Conservation (phyloP, 1,140 invertebrate genomes). For the Diorhabda sublineata region DNA sequence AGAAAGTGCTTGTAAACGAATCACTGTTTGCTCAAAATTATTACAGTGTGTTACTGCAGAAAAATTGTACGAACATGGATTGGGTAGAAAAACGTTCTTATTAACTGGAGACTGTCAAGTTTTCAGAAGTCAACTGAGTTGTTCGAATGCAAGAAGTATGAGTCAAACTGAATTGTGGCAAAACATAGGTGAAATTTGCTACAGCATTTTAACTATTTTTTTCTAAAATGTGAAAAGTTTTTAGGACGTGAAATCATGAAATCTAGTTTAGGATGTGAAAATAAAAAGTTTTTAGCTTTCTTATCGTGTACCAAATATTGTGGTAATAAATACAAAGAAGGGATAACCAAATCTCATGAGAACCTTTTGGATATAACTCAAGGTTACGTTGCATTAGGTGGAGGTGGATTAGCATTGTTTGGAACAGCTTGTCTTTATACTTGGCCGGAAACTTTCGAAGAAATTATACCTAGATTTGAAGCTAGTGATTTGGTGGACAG, state of each 20-base stretch:
- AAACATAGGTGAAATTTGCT: constrained; percentile 60
- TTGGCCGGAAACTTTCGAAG: constrained; percentile 73
- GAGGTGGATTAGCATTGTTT: constrained; percentile 85
- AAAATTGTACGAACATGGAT: constrained; percentile 77
- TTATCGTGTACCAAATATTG: constrained; percentile 72
- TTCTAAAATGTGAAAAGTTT: not conserved
- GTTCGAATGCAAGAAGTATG: constrained; percentile 67
- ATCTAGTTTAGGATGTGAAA: constrained; percentile 55
- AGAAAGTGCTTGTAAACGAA: constrained; percentile 71
- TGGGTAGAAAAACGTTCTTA: constrained; percentile 77
- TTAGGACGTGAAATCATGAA: constrained; percentile 64
- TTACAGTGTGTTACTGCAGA: constrained; percentile 85
- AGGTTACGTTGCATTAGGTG: constrained; percentile 83
- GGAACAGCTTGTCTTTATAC: constrained; percentile 87
- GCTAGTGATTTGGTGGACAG: constrained; percentile 56
- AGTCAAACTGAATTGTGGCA: constrained; percentile 80
- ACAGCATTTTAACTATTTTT: too few relatives aligned
- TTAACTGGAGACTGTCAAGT: constrained; percentile 66
- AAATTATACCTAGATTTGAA: constrained; percentile 60
- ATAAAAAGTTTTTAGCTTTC: constrained; percentile 84
- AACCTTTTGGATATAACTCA: constrained; percentile 71
- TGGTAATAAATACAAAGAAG: constrained; percentile 50
- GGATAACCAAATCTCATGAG: constrained; percentile 62
- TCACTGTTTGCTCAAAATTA: constrained; percentile 72
- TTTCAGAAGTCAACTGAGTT: constrained; percentile 67